These are phyloP conservation scores for Endotricha flammealis DNA, from an alignment of 2,888 invertebrate species.

Conservation along the genomic window DNA sequence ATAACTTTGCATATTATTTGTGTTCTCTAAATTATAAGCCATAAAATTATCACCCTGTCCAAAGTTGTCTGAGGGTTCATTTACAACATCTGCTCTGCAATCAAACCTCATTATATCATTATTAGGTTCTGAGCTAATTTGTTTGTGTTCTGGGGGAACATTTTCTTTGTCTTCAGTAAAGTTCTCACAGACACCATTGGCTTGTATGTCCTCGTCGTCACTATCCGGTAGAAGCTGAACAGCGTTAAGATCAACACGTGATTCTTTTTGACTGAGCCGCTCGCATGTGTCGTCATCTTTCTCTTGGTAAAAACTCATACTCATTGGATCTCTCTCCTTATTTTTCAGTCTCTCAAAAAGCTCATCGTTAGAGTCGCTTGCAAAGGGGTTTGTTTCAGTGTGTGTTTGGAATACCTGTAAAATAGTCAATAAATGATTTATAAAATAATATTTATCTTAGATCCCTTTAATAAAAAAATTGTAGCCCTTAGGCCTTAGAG, in stretches of 20 bases:
- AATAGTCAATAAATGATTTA: constrained; percentile 4
- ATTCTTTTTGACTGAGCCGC: constrained; percentile 46
- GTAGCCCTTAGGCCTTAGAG: too few species aligned
- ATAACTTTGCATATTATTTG: constrained; percentile 46
- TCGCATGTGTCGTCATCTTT: constrained; percentile 76
- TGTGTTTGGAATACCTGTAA: constrained; percentile 68
- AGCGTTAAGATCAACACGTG: constrained; percentile 78
- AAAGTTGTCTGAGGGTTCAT: too few species aligned
- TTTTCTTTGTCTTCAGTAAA: constrained; percentile 55
- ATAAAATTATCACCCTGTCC: constrained; percentile 40
- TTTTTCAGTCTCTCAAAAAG: constrained; percentile 71
- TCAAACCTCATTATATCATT: constrained; percentile 60
- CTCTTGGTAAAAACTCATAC: constrained; percentile 81
- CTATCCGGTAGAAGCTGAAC: constrained; percentile 77
- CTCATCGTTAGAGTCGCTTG: constrained; percentile 64
- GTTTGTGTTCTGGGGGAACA: constrained; percentile 42
- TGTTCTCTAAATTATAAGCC: constrained; percentile 42
- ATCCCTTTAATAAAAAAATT: too few species aligned
- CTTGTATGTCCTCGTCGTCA: constrained; percentile 64
- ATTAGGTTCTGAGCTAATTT: constrained; percentile 52
- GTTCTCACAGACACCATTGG: constrained; percentile 45
- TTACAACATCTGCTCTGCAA: constrained; percentile 39
- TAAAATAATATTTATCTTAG: too few species aligned
- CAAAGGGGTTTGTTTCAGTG: constrained; percentile 67
- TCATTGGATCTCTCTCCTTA: constrained; percentile 81